Base-by-base conservation (phyloP, 2,113 vertebrate species). In the Helogale parvula region DNA sequence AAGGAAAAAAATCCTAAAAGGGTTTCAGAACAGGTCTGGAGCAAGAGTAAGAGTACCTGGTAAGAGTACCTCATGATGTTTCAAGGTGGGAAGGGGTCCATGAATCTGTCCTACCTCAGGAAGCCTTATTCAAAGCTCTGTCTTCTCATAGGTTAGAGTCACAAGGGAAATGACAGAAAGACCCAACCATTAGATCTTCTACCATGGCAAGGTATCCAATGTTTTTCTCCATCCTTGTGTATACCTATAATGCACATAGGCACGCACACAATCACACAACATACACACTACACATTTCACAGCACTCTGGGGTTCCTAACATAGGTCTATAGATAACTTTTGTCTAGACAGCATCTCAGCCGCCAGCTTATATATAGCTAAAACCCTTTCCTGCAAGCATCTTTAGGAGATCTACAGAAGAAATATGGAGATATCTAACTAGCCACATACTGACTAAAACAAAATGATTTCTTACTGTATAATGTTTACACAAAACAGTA, bases 341-440 rank as follows among this genome's bases (percentile, higher is more conserved):
- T 87, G 82, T 88, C 50, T 52, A 57, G 81, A 98, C 87, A 80
- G 12, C n/a, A 33, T 63, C 31, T 95, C 54, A 68, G 41, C n/a
- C 27, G 91, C n/a, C 21, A 86, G 90, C 38, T 85, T 57, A 38
- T 25, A 82, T 1, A 63, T 7, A 47, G 27, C 33, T 71, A 79
- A 86, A 13, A 81, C 4, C 31, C 10, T 80, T 96, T 16, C n/a
- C 74, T 72, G 14, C 17, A 65, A 85, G 47, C 25, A 66, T 41
- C 29, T 74, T 47, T 47, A 68, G 31, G 15, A 93, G 94, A 35
- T 19, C 65, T 35, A 69, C 45, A 54, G 77, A 72, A 95, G 38
- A 97, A 82, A 80, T 10, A 50, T 2, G 54, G 54, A 93, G 33
- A 33, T 45, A 47, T 63, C 57, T 91, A 79, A 47, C 12, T 16